Conservation (phyloP, 2,888 invertebrate genomes). For the Andrena dorsata region DNA sequence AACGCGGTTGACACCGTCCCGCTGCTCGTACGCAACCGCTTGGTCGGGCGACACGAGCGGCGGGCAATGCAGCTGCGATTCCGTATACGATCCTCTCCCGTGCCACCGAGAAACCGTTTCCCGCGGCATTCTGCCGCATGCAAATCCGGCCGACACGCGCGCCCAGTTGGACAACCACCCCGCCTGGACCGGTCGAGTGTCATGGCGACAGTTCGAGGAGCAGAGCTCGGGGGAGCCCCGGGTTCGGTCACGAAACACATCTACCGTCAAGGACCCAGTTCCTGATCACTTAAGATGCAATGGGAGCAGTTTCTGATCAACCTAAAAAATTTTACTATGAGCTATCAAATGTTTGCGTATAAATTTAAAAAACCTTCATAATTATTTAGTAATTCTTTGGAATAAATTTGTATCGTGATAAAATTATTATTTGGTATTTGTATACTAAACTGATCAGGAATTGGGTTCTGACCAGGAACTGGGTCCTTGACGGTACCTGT, state of each 20-base stretch:
- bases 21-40: conserved; percentile 29
- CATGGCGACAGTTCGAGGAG: not conserved
- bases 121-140: conserved; percentile 42
- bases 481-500: too few relatives aligned
- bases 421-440: too few relatives aligned
- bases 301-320: too few relatives aligned
- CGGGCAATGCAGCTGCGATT: conserved; percentile 48
- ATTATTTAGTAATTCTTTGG: too few relatives aligned
- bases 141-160: conserved; percentile 33
- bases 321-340: too few relatives aligned
- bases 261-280: too few relatives aligned
- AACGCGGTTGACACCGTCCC: conserved; percentile 31
- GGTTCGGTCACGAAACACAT: not conserved
- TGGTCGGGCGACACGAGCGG: conserved; percentile 1
- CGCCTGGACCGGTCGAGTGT: not conserved
- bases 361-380: too few relatives aligned
- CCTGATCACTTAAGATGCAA: too few relatives aligned
- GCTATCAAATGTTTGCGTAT: too few relatives aligned
- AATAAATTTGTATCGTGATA: too few relatives aligned
- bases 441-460: too few relatives aligned
- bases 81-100: conserved; percentile 36
- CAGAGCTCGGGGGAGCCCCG: not conserved
- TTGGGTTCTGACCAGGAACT: too few relatives aligned
- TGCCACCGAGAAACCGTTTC: conserved; percentile 47
- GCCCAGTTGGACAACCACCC: conserved; percentile 5